Evolutionary conservation across 2,113 vertebrate genomes (phyloP).

Genomic region (cattle (Bos taurus)): DNA sequence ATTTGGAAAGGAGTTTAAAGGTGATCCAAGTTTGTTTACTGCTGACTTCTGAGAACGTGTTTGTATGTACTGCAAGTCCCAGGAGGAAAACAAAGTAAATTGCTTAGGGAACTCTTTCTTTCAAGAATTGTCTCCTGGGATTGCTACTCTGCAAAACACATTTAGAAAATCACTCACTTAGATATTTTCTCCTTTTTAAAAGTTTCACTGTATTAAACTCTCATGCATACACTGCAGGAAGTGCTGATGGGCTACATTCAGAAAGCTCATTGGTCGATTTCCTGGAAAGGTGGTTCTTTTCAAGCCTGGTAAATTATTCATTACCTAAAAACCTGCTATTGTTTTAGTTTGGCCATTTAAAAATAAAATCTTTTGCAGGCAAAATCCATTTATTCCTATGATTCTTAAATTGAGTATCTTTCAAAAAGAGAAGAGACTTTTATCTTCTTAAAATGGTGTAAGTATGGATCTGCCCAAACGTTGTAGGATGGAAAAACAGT

Average conservation of each 20-base stretch:
- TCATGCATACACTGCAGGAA: background rate
- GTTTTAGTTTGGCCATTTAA: background rate
- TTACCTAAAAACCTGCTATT: background rate
- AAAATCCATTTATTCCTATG: background rate
- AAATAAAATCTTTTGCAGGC: background rate
- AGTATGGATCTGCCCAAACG: background rate
- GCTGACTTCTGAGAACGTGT: background rate
- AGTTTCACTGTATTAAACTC: background rate
- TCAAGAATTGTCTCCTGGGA: background rate
- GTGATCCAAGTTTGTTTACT: background rate
- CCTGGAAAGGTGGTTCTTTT: background rate
- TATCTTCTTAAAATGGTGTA: background rate
- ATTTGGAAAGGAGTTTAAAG: background rate
- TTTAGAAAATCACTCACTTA: background rate
- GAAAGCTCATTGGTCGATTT: background rate
- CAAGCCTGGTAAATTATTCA: background rate
- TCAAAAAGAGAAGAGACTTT: background rate
- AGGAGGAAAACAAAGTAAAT: background rate
- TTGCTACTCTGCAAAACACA: background rate
- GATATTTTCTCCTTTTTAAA: background rate
- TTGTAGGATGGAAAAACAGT: background rate
- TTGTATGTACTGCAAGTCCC: background rate
- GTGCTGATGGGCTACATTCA: background rate
- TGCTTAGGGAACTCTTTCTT: background rate
- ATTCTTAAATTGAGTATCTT: background rate